phyloP scores from a whole-genome alignment of 2,797 vertebrate genomes.

The Neosilurus mollespiculum region DNA sequence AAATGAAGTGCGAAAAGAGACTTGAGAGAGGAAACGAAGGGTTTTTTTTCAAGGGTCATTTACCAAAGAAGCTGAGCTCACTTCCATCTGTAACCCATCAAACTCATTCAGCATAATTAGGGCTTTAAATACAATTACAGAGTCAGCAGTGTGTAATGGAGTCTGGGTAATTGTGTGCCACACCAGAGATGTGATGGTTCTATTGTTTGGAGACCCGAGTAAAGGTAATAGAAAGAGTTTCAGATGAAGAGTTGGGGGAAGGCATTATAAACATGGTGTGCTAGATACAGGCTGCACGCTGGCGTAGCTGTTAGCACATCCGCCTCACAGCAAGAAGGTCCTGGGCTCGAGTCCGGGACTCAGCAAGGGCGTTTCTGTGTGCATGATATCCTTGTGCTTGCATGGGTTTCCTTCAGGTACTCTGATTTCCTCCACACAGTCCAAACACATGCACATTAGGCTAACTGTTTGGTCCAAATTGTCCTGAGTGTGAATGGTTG shows the following conservation, averaged over 20 bases:
- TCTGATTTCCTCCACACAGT: too few species aligned
- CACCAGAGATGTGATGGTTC: constrained; percentile 1
- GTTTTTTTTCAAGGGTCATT: constrained; percentile 34
- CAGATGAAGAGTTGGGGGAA: not conserved
- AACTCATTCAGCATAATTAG: constrained; percentile 40
- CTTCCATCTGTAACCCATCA: constrained; percentile 34
- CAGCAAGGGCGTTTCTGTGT: too few species aligned
- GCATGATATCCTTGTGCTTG: too few species aligned
- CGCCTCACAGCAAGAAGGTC: too few species aligned
- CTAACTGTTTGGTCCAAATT: too few species aligned
- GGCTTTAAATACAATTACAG: constrained; percentile 35
- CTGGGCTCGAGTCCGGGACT: too few species aligned
- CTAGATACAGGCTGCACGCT: not conserved
- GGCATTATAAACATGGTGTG: not conserved
- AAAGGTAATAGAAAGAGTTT: not conserved
- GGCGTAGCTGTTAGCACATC: too few species aligned
- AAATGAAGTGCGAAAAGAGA: not conserved
- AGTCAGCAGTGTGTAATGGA: constrained; percentile 28
- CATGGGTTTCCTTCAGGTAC: too few species aligned
- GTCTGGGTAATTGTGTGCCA: constrained; percentile 34
- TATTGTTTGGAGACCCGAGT: constrained; percentile 18
- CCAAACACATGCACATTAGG: too few species aligned
- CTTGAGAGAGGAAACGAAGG: not conserved
- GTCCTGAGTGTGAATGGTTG: too few species aligned
- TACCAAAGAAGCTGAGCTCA: constrained; percentile 28